A percentile compares a stretch with the other conserved stretches of the same genome.
phyloP scores from a whole-genome alignment of 1,140 invertebrate species.

The Chionoecetes opilio region DNA sequence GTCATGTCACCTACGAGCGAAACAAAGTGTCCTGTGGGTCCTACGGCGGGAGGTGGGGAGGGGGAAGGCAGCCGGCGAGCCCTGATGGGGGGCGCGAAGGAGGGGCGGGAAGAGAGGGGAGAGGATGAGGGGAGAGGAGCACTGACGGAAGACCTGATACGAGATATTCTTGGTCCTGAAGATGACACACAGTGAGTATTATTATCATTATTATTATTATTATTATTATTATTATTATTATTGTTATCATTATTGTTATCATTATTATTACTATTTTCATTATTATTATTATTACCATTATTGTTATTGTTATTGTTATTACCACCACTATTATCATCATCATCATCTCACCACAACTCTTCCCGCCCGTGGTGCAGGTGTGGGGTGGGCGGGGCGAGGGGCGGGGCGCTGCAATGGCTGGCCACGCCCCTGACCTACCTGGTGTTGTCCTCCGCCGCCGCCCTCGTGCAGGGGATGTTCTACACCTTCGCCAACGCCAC shows the following conservation, averaged over 20 bases:
- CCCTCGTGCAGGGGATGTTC: conserved; percentile 66
- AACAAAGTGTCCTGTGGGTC: background rate
- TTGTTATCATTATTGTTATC: no score
- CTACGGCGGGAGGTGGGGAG: background rate
- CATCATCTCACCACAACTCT: no score
- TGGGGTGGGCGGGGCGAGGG: conserved; percentile 39
- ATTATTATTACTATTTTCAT: no score
- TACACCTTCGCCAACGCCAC: conserved; percentile 67
- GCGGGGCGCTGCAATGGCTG: conserved; percentile 51
- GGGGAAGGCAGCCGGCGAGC: background rate
- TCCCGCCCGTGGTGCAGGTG: conserved; percentile 25
- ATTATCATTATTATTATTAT: background rate
- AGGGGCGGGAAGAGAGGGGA: background rate
- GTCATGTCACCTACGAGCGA: background rate
- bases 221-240: no score
- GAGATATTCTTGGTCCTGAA: conserved; percentile 41
- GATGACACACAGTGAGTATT: conserved; percentile 39
- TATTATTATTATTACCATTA: no score
- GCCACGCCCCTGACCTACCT: conserved; percentile 59
- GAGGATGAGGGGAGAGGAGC: background rate
- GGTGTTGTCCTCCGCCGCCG: conserved; percentile 58
- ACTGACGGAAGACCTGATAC: background rate
- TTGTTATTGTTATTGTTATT: no score
- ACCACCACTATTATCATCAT: no score
- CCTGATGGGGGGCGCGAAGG: background rate